Base-by-base conservation (phyloP, 2,888 invertebrate genomes). In the Rutpela maculata region DNA sequence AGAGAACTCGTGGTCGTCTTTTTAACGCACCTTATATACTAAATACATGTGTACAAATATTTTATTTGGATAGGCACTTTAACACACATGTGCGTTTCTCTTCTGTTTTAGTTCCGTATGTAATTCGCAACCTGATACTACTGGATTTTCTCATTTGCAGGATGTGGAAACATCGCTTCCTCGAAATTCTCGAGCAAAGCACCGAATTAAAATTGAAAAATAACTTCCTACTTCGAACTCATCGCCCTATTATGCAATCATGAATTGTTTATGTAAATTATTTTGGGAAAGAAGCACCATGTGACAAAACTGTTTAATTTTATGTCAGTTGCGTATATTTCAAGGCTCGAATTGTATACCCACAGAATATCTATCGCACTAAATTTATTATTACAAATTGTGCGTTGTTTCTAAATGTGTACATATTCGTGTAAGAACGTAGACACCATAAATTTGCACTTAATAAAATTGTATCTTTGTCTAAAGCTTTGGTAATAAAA, bases 211-310 rank as follows among this genome's bases (percentile, higher is more conserved):
- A 43, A 43, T 43, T 43, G 43, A 15, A 15, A 43, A 43, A 43
- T 43, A 43, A 3, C 43, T 11, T 43, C 43, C 43, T 43, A 12
- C 12, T 43, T 43, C 43, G 60, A 60, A 15, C 60, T 12, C 19
- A 60, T 60, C 18, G 19, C 26, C 7, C 0, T 43, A 12, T 63
- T 63, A 63, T 35, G 11, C 17, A 63, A 63, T 35, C 9, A 17
- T 17, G 9, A 17, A 35, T 63, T 63, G 18, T 35, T 35, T 63
- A 63, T 35, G 63, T 35, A 63, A 63, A 63, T 63, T 35, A 26
- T 60, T 60, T 60, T 26, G 15, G 18, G 63, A 63, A 63, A 63
- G 5, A 35, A 63, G 7, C 18, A 15, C 1, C 35, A 38, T 35
- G 12, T 12, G 43, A 43, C 11, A 11, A 43, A 43, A 43, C 15